phyloP scores from a whole-genome alignment of 1,140 invertebrate genomes.

The Brachionus koreanus region DNA sequence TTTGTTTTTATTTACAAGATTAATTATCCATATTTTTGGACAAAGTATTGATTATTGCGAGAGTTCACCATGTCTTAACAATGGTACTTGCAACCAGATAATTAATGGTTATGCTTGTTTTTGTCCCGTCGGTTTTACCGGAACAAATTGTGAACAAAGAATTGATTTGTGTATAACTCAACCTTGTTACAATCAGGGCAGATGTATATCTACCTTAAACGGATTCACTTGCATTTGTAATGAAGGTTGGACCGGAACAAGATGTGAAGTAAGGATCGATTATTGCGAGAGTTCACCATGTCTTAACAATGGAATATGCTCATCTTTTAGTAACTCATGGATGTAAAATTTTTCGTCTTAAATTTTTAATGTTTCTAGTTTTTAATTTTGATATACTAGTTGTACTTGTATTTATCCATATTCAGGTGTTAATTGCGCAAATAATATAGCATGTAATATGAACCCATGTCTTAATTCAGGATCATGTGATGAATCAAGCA shows the following conservation, averaged over 20 bases:
- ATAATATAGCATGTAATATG: conserved; percentile 43
- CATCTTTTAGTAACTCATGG: background rate
- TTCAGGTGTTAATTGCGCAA: conserved; percentile 23
- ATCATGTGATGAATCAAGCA: conserved; percentile 45
- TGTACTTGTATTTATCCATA: conserved; percentile 37
- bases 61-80: conserved; percentile 46
- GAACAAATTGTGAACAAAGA: conserved; percentile 24
- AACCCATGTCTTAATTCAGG: conserved; percentile 48
- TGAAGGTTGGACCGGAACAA: conserved; percentile 54
- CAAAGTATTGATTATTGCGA: conserved; percentile 45
- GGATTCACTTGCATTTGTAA: conserved; percentile 68
- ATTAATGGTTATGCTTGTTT: conserved; percentile 48
- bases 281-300: conserved; percentile 46
- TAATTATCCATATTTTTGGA: too few relatives aligned
- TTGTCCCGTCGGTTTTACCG: conserved; percentile 25
- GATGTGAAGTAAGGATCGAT: conserved; percentile 48
- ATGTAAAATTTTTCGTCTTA: background rate
- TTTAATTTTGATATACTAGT: background rate
- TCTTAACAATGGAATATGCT: conserved; percentile 46
- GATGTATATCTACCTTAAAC: conserved; percentile 43
- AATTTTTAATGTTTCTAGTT: background rate
- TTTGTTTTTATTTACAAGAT: too few relatives aligned
- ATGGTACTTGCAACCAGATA: conserved; percentile 49
- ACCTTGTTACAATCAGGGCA: conserved; percentile 48
- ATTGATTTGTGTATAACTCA: conserved; percentile 28